Evolutionary conservation across 2,113 vertebrate species (phyloP).

Genomic region (Lagopus muta): DNA sequence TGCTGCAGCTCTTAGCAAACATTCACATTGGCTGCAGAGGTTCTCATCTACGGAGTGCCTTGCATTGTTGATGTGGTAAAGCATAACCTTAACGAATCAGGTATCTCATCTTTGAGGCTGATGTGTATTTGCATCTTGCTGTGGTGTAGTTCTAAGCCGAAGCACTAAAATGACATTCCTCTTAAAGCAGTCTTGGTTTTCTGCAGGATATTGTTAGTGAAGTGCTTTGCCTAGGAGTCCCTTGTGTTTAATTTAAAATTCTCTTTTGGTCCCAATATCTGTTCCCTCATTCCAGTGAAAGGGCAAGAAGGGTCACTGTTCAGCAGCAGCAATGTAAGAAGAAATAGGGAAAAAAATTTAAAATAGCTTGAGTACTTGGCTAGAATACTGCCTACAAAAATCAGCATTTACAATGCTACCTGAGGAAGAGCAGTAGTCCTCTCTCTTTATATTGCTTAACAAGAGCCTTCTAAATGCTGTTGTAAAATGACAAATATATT

Average conservation of each 20-base stretch:
- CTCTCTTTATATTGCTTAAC: neutral
- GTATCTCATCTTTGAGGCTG: neutral
- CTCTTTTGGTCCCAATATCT: neutral
- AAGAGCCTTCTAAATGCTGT: conserved; percentile 33
- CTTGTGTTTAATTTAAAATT: conserved; percentile 39
- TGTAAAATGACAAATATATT: conserved; percentile 34
- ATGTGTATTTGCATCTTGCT: neutral
- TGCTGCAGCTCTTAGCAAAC: neutral
- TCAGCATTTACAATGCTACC: neutral
- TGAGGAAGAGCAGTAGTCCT: neutral
- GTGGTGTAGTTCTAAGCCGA: neutral
- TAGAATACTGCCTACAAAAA: conserved; percentile 26
- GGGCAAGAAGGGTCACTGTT: conserved; percentile 18
- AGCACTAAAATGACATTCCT: neutral
- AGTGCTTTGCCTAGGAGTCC: neutral
- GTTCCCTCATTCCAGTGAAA: neutral
- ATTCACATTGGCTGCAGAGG: conserved; percentile 32
- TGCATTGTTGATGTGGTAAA: conserved; percentile 41
- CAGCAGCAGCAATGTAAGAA: neutral
- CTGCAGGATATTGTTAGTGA: neutral
- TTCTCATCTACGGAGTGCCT: neutral
- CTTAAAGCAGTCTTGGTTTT: neutral
- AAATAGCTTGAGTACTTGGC: neutral
- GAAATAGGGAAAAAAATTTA: neutral
- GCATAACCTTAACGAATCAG: neutral